These are phyloP conservation scores for Drosophila ambigua DNA, from an alignment of 1,140 invertebrate species.

Conservation along the genomic window DNA sequence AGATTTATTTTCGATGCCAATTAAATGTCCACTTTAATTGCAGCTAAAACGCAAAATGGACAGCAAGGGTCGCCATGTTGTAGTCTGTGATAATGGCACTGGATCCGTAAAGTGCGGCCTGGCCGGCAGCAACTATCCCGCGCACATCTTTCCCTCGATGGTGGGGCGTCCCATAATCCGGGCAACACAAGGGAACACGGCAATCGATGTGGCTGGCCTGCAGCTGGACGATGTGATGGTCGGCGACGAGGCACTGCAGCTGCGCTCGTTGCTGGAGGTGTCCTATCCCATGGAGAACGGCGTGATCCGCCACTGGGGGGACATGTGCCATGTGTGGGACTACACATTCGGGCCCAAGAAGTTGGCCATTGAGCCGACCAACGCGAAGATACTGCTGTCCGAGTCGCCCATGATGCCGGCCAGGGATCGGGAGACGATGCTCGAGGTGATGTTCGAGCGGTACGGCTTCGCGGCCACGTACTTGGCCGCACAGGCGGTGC, in stretches of 20 bases:
- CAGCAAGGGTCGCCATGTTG: no score
- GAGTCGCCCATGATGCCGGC: slow-evolving; percentile 99
- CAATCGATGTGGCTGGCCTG: no score
- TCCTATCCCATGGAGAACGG: slow-evolving; percentile 99
- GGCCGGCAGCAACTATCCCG: no score
- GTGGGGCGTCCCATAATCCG: no score
- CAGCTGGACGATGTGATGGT: slow-evolving; percentile 94
- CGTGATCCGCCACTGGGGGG: slow-evolving; percentile 96
- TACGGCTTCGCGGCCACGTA: slow-evolving; percentile 98
- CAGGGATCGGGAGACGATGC: slow-evolving; percentile 99
- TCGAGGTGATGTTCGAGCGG: slow-evolving; percentile 99
- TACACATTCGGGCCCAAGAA: slow-evolving; percentile 99
- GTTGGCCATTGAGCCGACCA: slow-evolving; percentile 96
- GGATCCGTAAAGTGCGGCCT: no score
- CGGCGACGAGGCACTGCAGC: slow-evolving; percentile 98
- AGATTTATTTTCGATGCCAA: no score
- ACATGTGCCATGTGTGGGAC: slow-evolving; percentile 99
- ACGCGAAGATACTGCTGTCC: slow-evolving; percentile 98
- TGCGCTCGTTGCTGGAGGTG: slow-evolving; percentile 98
- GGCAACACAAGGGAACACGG: no score
- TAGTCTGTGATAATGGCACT: no score
- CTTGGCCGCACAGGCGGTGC: slow-evolving; percentile 98
- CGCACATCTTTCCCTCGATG: no score
- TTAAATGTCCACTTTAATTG: no score
- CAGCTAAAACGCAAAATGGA: no score